A percentile compares a stretch with the other conserved stretches of the same genome.
Conservation (phyloP, 2,113 vertebrate species). For the Micronycteris hirsuta region DNA sequence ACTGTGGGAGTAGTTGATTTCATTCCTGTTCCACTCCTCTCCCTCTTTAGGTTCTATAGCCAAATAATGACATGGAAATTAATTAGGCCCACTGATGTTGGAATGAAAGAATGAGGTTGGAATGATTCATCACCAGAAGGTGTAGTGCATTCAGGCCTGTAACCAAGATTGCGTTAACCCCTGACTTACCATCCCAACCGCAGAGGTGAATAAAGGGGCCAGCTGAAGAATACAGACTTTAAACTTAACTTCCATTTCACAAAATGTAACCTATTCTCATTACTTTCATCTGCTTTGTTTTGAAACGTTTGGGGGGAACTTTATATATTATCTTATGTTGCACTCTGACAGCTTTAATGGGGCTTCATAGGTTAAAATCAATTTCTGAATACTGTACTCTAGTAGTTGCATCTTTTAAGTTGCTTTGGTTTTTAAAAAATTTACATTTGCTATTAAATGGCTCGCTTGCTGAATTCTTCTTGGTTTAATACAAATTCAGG, state of each 20-base stretch:
- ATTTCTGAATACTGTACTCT: background rate
- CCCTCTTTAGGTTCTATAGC: background rate
- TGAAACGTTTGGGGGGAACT: background rate
- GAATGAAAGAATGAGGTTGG: constrained; percentile 47
- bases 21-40: constrained; percentile 18
- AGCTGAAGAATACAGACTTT: background rate
- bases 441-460: constrained; percentile 30
- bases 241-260: background rate
- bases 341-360: background rate
- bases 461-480: background rate
- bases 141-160: background rate
- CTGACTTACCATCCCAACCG: background rate
- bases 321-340: constrained; percentile 5
- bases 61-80: constrained; percentile 50
- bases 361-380: background rate
- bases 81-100: constrained; percentile 59
- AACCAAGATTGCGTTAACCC: background rate
- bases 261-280: background rate
- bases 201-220: background rate
- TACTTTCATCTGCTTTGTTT: background rate
- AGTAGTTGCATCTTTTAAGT: background rate
- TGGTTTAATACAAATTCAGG: background rate
- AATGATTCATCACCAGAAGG: constrained; percentile 34
- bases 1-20: constrained; percentile 42
- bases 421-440: background rate